Evolutionary conservation across 2,113 vertebrate genomes (phyloP), one percentile per base, ranked within the genome.

Genomic region (Piaya cayana): DNA sequence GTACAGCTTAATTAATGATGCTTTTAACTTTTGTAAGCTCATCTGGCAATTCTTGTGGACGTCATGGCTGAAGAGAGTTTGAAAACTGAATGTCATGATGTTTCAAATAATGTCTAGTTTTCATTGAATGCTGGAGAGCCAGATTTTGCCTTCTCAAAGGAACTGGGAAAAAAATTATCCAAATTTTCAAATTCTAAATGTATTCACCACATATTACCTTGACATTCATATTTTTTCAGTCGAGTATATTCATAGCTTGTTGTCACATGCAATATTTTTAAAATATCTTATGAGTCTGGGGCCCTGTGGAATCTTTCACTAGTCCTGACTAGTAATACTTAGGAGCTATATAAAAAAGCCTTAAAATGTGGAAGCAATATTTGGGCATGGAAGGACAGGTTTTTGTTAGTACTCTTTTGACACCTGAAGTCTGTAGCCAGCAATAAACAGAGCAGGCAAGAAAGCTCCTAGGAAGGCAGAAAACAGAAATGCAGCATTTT

Each of bases 401-500:
- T 79, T 74, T 70, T 90, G 37, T 71, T 93, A 29, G 56, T 69
- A 53, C 30, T 78, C 50, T 83, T 94, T 88, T 76, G 76, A 89
- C 56, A 45, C 95, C 70, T 71, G 56, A 75, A 89, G 36, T 60
- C 71, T 90, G 32, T 90, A 74, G 83, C 15, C 88, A 49, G 56
- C 5, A 39, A 90, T 86, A 94, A 92, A 95, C 47, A 18, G 74
- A 72, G 27, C 77, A 95, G 58, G 71, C 74, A 92, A 82, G 69
- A 88, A 91, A 77, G 55, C 90, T 95, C 75, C 85, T 82, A 89
- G 53, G 88, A 95, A 92, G 49, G 39, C 75, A 95, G 65, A 95
- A 94, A 97, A 93, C 77, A 95, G 78, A 95, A 97, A 91, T 2
- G 8, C 87, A 95, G 91, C 88, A 81, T 95, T 97, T 95, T 95